These are phyloP conservation scores for Ceratitis capitata DNA, from an alignment of 1,140 invertebrate genomes.

Conservation along the genomic window DNA sequence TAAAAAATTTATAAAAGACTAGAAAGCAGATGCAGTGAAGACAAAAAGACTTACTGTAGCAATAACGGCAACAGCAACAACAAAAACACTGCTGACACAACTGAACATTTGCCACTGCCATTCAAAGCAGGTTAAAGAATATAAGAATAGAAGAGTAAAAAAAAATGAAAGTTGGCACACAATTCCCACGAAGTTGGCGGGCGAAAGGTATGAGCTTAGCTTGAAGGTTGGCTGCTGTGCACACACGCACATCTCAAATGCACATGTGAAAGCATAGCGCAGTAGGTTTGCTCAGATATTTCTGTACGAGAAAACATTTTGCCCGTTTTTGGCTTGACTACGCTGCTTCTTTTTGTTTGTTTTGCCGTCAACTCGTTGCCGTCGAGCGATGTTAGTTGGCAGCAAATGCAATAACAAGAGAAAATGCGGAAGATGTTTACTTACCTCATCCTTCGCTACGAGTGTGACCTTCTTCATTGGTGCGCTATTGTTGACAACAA, in stretches of 20 bases:
- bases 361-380: not conserved
- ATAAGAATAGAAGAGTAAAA: not conserved
- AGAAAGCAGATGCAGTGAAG: not conserved
- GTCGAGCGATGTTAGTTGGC: not conserved
- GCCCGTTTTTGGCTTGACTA: not conserved
- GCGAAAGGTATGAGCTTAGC: not conserved
- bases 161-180: constrained; percentile 1
- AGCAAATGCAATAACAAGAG: not conserved
- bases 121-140: not conserved
- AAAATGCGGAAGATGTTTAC: not conserved
- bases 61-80: not conserved
- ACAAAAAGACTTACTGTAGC: not conserved
- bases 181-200: not conserved
- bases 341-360: not conserved
- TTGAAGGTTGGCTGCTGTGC: too few species aligned
- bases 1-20: constrained; percentile 9
- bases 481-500: constrained; percentile 63
- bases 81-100: not conserved
- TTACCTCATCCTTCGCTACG: constrained; percentile 64
- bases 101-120: not conserved
- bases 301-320: not conserved
- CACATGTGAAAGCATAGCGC: not conserved
- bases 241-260: not conserved
- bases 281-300: not conserved
- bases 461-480: constrained; percentile 63